Conservation (phyloP, 2,797 vertebrate genomes). For the Paramormyrops hopkinsi region DNA sequence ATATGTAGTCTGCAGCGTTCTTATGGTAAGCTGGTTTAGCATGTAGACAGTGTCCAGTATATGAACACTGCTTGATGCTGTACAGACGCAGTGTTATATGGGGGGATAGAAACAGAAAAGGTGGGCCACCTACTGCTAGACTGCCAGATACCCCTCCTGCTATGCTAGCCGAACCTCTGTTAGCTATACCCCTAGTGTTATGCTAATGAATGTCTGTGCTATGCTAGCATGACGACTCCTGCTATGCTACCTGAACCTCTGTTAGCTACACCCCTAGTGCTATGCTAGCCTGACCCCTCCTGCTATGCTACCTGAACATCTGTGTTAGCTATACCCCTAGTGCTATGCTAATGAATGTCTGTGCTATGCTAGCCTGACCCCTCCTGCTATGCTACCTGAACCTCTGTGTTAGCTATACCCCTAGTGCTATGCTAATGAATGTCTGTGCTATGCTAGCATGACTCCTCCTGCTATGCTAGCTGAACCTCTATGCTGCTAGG, state of each 20-base stretch:
- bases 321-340: neutral
- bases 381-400: neutral
- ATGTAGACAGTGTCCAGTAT: slow-evolving; percentile 42
- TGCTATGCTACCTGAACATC: neutral
- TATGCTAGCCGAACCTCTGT: neutral
- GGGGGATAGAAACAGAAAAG: neutral
- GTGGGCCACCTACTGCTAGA: neutral
- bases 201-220: neutral
- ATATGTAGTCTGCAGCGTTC: slow-evolving; percentile 64
- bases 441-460: neutral
- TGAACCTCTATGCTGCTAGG: neutral
- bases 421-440: neutral
- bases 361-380: neutral
- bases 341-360: neutral
- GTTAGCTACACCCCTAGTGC: neutral
- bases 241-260: neutral
- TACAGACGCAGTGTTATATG: neutral
- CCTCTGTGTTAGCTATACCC: neutral
- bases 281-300: neutral
- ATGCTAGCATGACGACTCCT: neutral
- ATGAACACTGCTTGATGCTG: slow-evolving; percentile 14
- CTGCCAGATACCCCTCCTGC: neutral
- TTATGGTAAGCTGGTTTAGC: slow-evolving; percentile 51
- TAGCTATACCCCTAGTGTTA: neutral
- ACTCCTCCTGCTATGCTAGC: neutral